A percentile compares a stretch with the other conserved stretches of the same genome.
Evolutionary conservation across 2,113 vertebrate genomes (phyloP).

Genomic region (Lepus americanus): DNA sequence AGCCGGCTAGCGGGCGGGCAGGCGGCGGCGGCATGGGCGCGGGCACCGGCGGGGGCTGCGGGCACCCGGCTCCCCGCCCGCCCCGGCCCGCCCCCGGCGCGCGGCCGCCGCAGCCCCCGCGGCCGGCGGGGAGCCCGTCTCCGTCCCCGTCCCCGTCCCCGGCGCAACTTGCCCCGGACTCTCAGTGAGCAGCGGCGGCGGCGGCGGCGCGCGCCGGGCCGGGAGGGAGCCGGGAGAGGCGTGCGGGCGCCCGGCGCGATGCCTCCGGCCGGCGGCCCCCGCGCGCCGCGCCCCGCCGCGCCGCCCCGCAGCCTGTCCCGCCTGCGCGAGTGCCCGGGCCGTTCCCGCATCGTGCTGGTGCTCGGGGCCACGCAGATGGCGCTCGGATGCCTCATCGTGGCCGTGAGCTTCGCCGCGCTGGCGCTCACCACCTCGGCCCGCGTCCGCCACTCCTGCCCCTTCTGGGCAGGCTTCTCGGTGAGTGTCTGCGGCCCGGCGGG

Average conservation of each 20-base stretch:
- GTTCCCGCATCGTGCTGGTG: slow-evolving; percentile 95
- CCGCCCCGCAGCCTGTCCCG: slow-evolving; percentile 95
- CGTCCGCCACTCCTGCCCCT: slow-evolving; percentile 97
- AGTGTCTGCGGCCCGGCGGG: slow-evolving; percentile 84
- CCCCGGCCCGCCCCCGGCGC: slow-evolving; percentile 43
- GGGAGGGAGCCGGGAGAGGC: slow-evolving; percentile 67
- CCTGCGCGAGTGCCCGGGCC: slow-evolving; percentile 92
- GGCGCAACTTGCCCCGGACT: slow-evolving; percentile 69
- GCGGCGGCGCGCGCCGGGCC: slow-evolving; percentile 11
- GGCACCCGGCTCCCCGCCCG: slow-evolving; percentile 56
- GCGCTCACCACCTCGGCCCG: slow-evolving; percentile 97
- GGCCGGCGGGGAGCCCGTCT: neutral
- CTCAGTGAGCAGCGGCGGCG: slow-evolving; percentile 37
- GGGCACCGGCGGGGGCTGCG: slow-evolving; percentile 56
- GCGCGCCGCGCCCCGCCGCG: slow-evolving; percentile 92
- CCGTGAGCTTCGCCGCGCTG: slow-evolving; percentile 97
- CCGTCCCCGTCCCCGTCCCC: neutral
- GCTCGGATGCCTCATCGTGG: slow-evolving; percentile 96
- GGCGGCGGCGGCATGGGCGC: slow-evolving; percentile 68
- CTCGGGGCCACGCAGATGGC: slow-evolving; percentile 97
- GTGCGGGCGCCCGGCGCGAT: slow-evolving; percentile 78
- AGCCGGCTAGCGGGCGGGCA: slow-evolving; percentile 20
- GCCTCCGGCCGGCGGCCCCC: slow-evolving; percentile 88
- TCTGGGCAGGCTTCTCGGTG: slow-evolving; percentile 99
- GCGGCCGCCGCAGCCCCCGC: slow-evolving; percentile 61